Percentiles rank a stretch among this genome's conserved stretches.
Evolutionary conservation across 2,888 invertebrate species (phyloP).

Genomic region (Napeogenes sylphis): DNA sequence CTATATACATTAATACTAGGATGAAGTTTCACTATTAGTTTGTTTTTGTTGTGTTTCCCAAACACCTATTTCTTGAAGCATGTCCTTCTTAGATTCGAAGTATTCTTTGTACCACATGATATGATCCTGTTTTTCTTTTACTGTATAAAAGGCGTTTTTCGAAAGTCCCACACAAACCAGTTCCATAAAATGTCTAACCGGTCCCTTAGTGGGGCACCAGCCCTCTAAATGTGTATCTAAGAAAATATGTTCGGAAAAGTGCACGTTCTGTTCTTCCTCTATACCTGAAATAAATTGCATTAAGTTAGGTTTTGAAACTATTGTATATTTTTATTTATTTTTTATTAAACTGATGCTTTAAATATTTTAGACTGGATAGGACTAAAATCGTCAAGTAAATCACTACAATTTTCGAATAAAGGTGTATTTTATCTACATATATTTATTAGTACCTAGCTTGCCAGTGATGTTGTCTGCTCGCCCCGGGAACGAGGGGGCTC

Average conservation of each 20-base stretch:
- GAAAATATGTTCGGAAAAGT: slow-evolving; percentile 97
- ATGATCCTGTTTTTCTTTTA: slow-evolving; percentile 90
- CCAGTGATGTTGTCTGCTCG: too few relatives aligned
- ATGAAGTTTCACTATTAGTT: slow-evolving; percentile 36
- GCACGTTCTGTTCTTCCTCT: slow-evolving; percentile 80
- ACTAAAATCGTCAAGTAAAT: too few relatives aligned
- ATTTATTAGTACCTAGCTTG: too few relatives aligned
- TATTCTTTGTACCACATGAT: slow-evolving; percentile 95
- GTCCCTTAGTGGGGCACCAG: slow-evolving; percentile 94
- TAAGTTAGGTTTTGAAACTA: neutral
- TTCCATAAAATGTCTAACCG: slow-evolving; percentile 98
- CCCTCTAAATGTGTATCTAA: slow-evolving; percentile 89
- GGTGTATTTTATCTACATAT: too few relatives aligned
- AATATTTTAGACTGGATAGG: too few relatives aligned
- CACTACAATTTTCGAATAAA: too few relatives aligned
- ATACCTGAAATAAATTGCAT: slow-evolving; percentile 69
- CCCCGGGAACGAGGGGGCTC: too few relatives aligned
- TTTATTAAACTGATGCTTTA: too few relatives aligned
- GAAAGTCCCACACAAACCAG: slow-evolving; percentile 94
- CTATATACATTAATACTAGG: slow-evolving; percentile 34
- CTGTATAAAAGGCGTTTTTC: slow-evolving; percentile 94
- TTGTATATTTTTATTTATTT: neutral
- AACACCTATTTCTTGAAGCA: slow-evolving; percentile 82
- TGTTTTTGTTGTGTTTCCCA: slow-evolving; percentile 57
- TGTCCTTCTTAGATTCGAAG: slow-evolving; percentile 86